Evolutionary conservation across 2,113 vertebrate genomes (phyloP).

Genomic region (Muntiacus muntjak): DNA sequence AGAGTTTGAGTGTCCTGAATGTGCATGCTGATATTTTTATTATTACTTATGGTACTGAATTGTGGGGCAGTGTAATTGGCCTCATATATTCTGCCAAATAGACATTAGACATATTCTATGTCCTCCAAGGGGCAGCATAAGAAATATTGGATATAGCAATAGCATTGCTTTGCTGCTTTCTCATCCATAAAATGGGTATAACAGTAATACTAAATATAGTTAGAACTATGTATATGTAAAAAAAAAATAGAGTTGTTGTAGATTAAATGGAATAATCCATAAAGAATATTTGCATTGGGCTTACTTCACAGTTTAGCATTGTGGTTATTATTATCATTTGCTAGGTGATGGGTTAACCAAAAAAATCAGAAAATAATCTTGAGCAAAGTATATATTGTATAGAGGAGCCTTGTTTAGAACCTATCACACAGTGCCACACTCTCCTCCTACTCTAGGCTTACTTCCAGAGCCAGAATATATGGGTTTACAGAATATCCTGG

Average conservation of each 20-base stretch:
- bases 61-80: not conserved
- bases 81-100: not conserved
- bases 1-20: not conserved
- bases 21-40: not conserved
- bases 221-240: not conserved
- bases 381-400: not conserved
- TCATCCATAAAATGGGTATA: not conserved
- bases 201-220: not conserved
- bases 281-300: not conserved
- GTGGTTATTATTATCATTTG: not conserved
- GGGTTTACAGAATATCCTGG: not conserved
- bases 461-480: not conserved
- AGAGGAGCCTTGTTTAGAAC: not conserved
- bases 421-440: not conserved
- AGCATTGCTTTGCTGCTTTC: not conserved
- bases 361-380: not conserved
- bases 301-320: not conserved
- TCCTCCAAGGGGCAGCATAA: not conserved
- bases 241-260: not conserved
- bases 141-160: not conserved
- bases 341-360: not conserved
- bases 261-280: not conserved
- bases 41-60: not conserved
- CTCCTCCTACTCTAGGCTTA: not conserved
- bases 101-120: not conserved